Base-by-base conservation (phyloP, 2,888 invertebrate species). In the Hydropsyche betteni region DNA sequence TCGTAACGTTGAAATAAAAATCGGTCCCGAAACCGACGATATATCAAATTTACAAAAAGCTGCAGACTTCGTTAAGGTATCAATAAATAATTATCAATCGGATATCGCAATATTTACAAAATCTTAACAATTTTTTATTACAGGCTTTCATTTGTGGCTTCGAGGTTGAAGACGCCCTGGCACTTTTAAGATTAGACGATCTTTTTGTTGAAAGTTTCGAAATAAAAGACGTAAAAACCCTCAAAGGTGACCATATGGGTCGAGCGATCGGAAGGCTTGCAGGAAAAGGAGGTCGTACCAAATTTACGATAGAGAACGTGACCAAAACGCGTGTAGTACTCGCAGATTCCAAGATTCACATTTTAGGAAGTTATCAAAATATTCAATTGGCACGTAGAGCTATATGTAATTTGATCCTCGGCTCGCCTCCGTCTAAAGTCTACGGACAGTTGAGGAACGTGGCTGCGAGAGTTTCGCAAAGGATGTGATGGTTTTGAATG, bases 271-370 rank as follows among this genome's bases (percentile, higher is more conserved):
- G 98, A n/a, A 90, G 99, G 75, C 87, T 99, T 53, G 99, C 99
- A 1, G 99, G 99, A 0, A 98, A 99, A 87, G 96, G 96, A 33
- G 98, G 98, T 34, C 90, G 96, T 78, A 99, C 98, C 0, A 99
- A 98, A 84, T 98, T 95, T 83, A 98, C 98, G 0, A 99, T 99
- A 81, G 99, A 99, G 87, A 99, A 99, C 85, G 96, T 95, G 0
- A 99, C 99, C 0, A 98, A 98, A 87, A 99, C 99, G 0, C 91
- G 99, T 83, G 98, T 99, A 82, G 96, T 99, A 34, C 87, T 99
- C 78, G 99, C 99, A 24, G 98, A 99, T 83, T 92, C 94, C 33
- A 98, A 97, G 89, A 94, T 99, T 79, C 98, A 99, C 83, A 94
- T 99, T 80, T 88, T 99, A 79, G 99, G 99, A 68, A 98, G 98